Conservation (phyloP, 1,140 invertebrate species). For the Mercenaria mercenaria region DNA sequence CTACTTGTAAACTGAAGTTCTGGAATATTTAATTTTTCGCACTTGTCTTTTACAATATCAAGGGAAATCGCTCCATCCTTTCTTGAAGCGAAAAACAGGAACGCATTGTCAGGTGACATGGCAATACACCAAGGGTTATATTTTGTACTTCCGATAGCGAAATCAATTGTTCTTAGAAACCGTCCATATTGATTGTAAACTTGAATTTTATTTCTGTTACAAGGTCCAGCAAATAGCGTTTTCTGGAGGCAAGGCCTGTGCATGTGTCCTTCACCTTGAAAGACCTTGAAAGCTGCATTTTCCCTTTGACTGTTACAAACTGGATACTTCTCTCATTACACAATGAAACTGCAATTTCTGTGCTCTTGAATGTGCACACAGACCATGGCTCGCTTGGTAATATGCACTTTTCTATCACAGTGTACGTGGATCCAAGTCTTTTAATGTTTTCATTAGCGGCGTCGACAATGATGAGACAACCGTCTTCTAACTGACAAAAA, state of each 20-base stretch:
- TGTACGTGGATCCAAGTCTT: background rate
- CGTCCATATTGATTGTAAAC: background rate
- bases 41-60: background rate
- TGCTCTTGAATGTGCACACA: background rate
- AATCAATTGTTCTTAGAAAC: background rate
- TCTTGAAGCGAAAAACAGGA: background rate
- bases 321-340: background rate
- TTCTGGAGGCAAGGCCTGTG: background rate
- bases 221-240: background rate
- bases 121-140: background rate
- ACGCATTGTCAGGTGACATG: background rate
- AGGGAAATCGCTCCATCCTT: background rate
- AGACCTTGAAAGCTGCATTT: background rate
- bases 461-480: background rate
- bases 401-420: background rate
- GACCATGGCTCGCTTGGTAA: background rate
- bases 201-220: background rate
- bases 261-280: constrained; percentile 1
- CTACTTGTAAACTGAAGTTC: background rate
- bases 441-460: background rate
- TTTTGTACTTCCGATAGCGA: background rate
- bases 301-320: background rate
- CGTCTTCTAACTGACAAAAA: background rate
- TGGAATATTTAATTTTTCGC: background rate
- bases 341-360: background rate